Conservation (phyloP, 2,113 vertebrate genomes). For the Raja brachyura region DNA sequence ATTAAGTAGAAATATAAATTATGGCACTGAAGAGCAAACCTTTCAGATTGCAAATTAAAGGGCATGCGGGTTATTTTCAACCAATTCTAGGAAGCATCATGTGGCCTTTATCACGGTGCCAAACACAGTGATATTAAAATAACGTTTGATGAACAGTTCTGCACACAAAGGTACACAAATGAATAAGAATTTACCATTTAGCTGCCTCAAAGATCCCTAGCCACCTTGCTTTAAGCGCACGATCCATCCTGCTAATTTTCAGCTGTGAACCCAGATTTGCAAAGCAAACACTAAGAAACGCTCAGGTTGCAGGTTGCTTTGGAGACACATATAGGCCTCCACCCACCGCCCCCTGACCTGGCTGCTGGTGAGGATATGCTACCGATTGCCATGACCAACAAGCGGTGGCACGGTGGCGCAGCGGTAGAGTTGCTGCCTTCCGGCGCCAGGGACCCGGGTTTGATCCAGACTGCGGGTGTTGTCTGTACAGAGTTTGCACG, state of each 20-base stretch:
- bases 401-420: too few relatives aligned
- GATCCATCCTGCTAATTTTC: not conserved
- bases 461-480: too few relatives aligned
- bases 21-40: not conserved
- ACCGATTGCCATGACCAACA: too few relatives aligned
- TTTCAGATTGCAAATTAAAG: conserved; percentile 18
- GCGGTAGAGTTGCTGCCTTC: too few relatives aligned
- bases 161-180: not conserved
- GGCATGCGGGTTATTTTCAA: not conserved
- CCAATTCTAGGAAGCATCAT: not conserved
- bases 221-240: not conserved
- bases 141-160: not conserved
- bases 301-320: not conserved
- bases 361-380: not conserved
- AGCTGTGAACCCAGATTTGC: not conserved
- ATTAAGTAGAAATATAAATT: conserved; percentile 22
- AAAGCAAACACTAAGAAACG: not conserved
- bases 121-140: not conserved
- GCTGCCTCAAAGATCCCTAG: not conserved
- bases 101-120: not conserved
- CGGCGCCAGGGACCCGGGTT: too few relatives aligned
- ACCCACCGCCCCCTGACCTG: not conserved
- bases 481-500: too few relatives aligned
- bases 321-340: too few relatives aligned
- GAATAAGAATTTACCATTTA: not conserved